Evolutionary conservation across 2,113 vertebrate genomes (phyloP).

Genomic region (Phalacrocorax aristotelis): DNA sequence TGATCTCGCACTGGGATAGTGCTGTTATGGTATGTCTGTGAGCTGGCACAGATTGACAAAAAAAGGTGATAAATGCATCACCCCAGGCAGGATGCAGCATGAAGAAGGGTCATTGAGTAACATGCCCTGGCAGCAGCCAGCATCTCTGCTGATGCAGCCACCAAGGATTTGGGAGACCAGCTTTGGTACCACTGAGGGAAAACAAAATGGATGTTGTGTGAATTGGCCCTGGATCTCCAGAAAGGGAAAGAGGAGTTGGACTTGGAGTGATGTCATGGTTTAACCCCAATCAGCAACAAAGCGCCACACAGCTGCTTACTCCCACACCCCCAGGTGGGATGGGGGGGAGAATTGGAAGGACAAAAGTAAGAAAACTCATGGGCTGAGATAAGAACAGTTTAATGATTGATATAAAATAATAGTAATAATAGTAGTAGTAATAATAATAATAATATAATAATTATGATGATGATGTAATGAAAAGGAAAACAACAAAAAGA

Average conservation of each 20-base stretch:
- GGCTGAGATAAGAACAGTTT: no score
- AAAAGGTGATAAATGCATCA: background rate
- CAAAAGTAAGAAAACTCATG: no score
- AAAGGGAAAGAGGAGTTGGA: background rate
- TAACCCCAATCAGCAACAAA: no score
- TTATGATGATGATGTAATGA: no score
- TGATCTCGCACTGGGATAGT: background rate
- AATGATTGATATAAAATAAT: no score
- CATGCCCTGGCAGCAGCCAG: background rate
- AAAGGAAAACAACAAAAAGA: no score
- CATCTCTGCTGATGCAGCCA: background rate
- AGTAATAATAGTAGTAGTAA: no score
- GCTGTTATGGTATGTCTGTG: background rate
- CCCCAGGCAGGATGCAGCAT: background rate
- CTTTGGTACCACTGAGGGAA: background rate
- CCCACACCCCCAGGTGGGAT: no score
- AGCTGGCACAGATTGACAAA: background rate
- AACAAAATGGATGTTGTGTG: background rate
- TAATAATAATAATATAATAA: no score
- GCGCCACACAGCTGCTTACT: no score
- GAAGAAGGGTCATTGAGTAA: background rate
- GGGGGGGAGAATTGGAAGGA: no score
- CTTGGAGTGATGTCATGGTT: background rate
- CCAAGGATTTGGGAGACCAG: background rate
- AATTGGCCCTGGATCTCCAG: background rate